Evolutionary conservation across 2,113 vertebrate species (phyloP), one percentile per base, ranked within the genome.

Genomic region (Gasterosteus aculeatus): DNA sequence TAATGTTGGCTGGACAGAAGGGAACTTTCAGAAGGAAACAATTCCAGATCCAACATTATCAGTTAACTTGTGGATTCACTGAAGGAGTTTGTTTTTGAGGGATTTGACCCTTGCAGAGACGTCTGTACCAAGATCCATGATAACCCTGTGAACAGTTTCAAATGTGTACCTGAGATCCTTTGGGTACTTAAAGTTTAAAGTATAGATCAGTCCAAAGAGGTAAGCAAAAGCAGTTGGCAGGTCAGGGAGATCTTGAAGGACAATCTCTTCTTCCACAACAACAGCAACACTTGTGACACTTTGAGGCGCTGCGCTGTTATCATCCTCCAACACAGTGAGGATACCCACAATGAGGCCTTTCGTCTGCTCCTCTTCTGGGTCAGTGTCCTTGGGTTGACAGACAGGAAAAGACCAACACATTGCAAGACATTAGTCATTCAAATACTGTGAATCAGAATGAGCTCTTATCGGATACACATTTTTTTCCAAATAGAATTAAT

Each of bases 81-180:
- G 54, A 76, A 68, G 42, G 31, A 68, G 63, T 69, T 69, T 62
- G 65, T 68, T 69, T 71, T 72, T 72, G 15, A 51, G 68, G 33
- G 76, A 59, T 57, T 38, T 69, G 42, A 69, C 74, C 31, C 67
- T 59, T 64, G 53, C 68, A 60, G 53, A 71, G 29, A 71, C 41
- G 31, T 73, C 46, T 54, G 54, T 68, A 3, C 69, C 62, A 46
- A 76, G 67, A 44, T 60, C 72, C 67, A 76, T 71, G 33, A 74
- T 65, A 59, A 70, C 14, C 41, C 65, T 69, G 14, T 51, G 51
- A 59, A 75, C 10, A 5, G 58, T 69, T 69, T 80, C 71, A 56
- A 62, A 73, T 12, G 57, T 80, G n/a, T 75, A 57, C 31, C 35
- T 69, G 5, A 73, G 39, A 7, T 69, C 38, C n/a, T 62, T 80